phyloP scores from a whole-genome alignment of 2,797 vertebrate species.

The Sandelia bainsii region DNA sequence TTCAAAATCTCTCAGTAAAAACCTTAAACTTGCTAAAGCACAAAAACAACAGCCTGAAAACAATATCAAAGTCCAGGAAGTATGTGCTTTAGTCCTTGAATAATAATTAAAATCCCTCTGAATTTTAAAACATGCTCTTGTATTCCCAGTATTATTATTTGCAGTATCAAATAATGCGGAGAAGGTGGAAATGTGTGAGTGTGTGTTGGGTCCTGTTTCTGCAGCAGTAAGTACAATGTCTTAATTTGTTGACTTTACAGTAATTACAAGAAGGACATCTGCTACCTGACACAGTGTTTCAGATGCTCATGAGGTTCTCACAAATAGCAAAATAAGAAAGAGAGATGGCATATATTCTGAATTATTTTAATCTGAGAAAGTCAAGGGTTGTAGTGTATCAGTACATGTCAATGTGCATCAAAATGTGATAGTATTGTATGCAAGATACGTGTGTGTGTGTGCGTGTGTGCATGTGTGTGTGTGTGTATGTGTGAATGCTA shows the following conservation, averaged over 20 bases:
- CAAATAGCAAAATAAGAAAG: constrained; percentile 5
- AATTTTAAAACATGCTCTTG: constrained; percentile 33
- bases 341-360: background rate
- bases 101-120: constrained; percentile 36
- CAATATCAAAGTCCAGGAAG: constrained; percentile 15
- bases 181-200: background rate
- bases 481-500: constrained; percentile 18
- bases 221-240: constrained; percentile 50
- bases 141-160: constrained; percentile 11
- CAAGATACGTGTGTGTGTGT: constrained; percentile 11
- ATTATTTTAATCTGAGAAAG: constrained; percentile 11
- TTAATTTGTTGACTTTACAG: constrained; percentile 66
- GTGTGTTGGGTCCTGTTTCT: constrained; percentile 36
- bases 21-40: constrained; percentile 10
- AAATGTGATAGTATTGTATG: constrained; percentile 12
- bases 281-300: constrained; percentile 52
- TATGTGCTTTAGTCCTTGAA: constrained; percentile 40
- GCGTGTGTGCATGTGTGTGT: constrained; percentile 11
- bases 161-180: constrained; percentile 29
- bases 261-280: constrained; percentile 73
- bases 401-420: constrained; percentile 3
- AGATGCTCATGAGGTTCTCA: background rate
- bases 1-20: constrained; percentile 12
- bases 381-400: constrained; percentile 2
- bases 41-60: constrained; percentile 23